Conservation (phyloP, 1,140 invertebrate species). For the Rhopalosiphum maidis region DNA sequence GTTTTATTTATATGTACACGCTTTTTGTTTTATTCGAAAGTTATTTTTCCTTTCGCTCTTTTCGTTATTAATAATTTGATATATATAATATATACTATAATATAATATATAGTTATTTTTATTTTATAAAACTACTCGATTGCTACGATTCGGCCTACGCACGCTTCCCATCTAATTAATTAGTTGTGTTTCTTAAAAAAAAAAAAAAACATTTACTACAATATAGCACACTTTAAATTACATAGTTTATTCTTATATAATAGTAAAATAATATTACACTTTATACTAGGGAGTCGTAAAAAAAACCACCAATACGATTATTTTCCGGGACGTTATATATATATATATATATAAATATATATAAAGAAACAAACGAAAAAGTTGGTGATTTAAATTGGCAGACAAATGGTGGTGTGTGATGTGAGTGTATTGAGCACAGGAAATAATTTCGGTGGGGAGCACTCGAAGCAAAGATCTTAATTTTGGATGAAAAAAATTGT, state of each 20-base stretch:
- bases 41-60: constrained; percentile 12
- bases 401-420: background rate
- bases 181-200: background rate
- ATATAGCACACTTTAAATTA: constrained; percentile 40
- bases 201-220: constrained; percentile 34
- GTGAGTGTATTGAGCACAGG: constrained; percentile 55
- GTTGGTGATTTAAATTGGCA: background rate
- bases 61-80: constrained; percentile 38
- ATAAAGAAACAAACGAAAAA: constrained; percentile 10
- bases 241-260: constrained; percentile 28
- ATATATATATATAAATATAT: constrained; percentile 9
- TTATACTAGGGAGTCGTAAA: background rate
- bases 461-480: constrained; percentile 2
- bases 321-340: background rate
- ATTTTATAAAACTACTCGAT: constrained; percentile 46
- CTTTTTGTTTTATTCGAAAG: constrained; percentile 13
- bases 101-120: background rate
- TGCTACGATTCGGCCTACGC: constrained; percentile 30
- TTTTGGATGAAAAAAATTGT: background rate
- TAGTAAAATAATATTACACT: background rate
- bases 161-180: constrained; percentile 25
- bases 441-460: constrained; percentile 27
- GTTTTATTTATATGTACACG: constrained; percentile 50
- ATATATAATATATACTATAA: background rate
- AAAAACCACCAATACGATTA: constrained; percentile 1